Base-by-base conservation (phyloP, 2,888 invertebrate species). In the Sphaerophoria rueppellii region DNA sequence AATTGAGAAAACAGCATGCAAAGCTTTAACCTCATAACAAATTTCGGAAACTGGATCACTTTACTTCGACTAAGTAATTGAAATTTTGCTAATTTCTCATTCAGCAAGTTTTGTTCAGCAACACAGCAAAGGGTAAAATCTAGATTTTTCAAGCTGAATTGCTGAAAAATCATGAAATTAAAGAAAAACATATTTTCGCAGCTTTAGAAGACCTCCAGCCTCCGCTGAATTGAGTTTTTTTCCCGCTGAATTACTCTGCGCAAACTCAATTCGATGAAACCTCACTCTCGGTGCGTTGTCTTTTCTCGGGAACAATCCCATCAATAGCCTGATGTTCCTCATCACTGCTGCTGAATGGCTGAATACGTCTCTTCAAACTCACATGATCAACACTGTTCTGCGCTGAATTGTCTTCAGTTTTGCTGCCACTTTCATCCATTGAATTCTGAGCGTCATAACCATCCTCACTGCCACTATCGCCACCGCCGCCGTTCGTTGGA, bases 391-490 rank as follows among this genome's bases (percentile, higher is more conserved):
- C 34, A 50, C 43, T 43, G 16, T 75, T 83, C 7, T 58, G 65
- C 46, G 78, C 32, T 24, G 82, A 72, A 37, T 72, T 79, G 4
- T 85, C 85, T 11, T 85, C 85, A 3, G 55, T 46, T n/a, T 81
- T 85, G 12, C 2, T 43, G 4, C 50, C 35, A 9, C 73, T 46
- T n/a, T 85, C 85, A 24, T 85, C 85, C 6, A 52, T 69, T 0
- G 81, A 73, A 46, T 73, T 85, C 14, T 81, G 76, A 16, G 55
- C 81, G 77, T 90, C 90, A 46, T 90, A 91, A 3, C 90, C 91
- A 86, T 91, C 91, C 78, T 91, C 91, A n/a, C 90, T 90, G 76
- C 90, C 90, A 81, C 91, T 91, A 54, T 91, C 91, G 0, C 88
- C 89, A 4, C 35, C 91, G 1, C 88, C 89, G 3, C 35, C 50